Evolutionary conservation across 2,113 vertebrate species (phyloP), one percentile per base, ranked within the genome.

Genomic region (Leptosomus discolor): DNA sequence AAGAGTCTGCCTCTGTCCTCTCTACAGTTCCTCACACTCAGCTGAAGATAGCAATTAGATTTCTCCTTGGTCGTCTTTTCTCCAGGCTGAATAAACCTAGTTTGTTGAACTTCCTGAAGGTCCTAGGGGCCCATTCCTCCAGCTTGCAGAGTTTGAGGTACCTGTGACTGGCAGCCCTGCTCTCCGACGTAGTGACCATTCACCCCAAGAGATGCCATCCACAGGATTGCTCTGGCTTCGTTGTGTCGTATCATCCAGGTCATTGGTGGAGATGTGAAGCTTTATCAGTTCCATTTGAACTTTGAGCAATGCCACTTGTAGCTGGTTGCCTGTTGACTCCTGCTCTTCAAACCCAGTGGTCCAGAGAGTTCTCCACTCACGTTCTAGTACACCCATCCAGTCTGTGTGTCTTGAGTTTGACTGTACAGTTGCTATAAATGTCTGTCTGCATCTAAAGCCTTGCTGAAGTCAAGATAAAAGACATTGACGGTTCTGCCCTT

Each of bases 191-290:
- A 4, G 56, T 32, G 61, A 61, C 41, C 8, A 0, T 23, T 65
- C 17, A 8, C 15, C 30, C 16, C 34, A n/a, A 23, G 48, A 46
- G 21, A 15, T 41, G 22, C 24, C 43, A 15, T 8, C 23, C 12
- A 1, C 36, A 15, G 6, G 1, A 1, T 18, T 37, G 17, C 36
- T 21, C 34, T 20, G 46, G 11, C 19, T 54, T 77, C 32, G 0
- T 32, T 22, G 7, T 88, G 36, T 34, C 39, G 63, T 5, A 1
- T 37, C 43, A 3, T 7, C 36, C 27, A 16, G 17, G 36, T 30
- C 50, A 22, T 9, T 48, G 80, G 41, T 29, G 53, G 51, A 39
- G 30, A 26, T 12, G 39, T 56, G 39, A 17, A 51, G 12, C 70
- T 63, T 0, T 12, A 2, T 11, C 64, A 67, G 36, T 34, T 39